Conservation (phyloP, 2,113 vertebrate genomes). For the Ploceus nigricollis region DNA sequence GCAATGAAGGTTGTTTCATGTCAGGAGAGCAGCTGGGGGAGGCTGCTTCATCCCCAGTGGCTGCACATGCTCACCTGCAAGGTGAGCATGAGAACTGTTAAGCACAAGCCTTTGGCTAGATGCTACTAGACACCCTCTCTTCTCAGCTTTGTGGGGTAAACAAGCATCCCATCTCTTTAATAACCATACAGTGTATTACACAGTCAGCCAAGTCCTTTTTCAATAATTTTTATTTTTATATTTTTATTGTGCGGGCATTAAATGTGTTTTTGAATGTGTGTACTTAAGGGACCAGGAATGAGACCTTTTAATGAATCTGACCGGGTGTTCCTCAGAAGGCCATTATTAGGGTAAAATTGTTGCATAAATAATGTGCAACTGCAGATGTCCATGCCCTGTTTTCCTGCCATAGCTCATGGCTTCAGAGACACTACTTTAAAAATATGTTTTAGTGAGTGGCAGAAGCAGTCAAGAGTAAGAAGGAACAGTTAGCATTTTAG, state of each 20-base stretch:
- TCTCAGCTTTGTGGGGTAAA: neutral
- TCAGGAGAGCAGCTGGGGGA: neutral
- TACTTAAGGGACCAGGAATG: neutral
- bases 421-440: neutral
- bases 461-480: neutral
- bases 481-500: neutral
- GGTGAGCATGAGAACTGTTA: neutral
- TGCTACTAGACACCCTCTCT: neutral
- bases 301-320: neutral
- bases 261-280: neutral
- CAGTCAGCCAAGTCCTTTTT: neutral
- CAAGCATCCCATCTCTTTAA: neutral
- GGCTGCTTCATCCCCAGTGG: neutral
- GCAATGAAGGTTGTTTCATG: neutral
- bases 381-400: neutral
- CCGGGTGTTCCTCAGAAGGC: neutral
- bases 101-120: neutral
- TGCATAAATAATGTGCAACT: conserved; percentile 5
- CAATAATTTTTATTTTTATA: neutral
- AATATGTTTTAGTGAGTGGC: neutral
- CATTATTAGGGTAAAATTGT: neutral
- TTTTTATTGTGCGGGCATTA: neutral
- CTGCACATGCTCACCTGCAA: neutral
- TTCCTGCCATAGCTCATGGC: neutral
- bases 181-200: neutral